Percentiles rank a stretch among this genome's conserved stretches.
Evolutionary conservation across 2,797 vertebrate genomes (phyloP).

Genomic region (Octomys mimax): DNA sequence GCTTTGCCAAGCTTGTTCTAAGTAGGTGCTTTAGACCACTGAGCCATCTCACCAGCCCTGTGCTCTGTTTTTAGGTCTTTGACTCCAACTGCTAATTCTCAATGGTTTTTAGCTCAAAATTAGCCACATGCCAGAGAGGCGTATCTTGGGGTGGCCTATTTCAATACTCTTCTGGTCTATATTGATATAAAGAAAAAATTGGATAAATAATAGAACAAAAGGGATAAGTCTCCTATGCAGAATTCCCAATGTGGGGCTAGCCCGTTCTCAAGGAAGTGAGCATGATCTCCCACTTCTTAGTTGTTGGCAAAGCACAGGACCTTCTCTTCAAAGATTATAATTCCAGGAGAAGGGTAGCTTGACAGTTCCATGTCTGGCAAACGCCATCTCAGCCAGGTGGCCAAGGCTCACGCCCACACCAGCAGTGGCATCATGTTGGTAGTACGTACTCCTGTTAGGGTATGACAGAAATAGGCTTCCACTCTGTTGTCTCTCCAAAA

Average conservation of each 20-base stretch:
- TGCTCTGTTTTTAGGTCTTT: background rate
- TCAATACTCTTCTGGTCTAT: background rate
- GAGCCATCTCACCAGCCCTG: too few relatives aligned
- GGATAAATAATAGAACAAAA: background rate
- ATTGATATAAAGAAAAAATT: background rate
- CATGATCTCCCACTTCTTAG: background rate
- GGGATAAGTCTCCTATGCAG: background rate
- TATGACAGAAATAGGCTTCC: background rate
- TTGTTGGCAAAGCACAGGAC: too few relatives aligned
- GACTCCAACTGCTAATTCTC: background rate
- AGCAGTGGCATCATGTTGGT: background rate
- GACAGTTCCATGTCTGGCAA: rapidly evolving
- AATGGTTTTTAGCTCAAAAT: background rate
- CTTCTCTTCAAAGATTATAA: background rate
- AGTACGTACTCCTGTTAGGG: too few relatives aligned
- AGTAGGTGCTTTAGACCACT: too few relatives aligned
- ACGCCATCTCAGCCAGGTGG: background rate
- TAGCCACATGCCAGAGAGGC: background rate
- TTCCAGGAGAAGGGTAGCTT: background rate
- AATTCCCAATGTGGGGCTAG: background rate
- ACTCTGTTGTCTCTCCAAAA: background rate
- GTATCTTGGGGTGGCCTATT: background rate
- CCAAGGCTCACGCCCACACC: background rate
- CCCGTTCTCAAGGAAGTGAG: background rate
- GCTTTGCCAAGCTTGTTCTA: too few relatives aligned